Evolutionary conservation across 2,113 vertebrate genomes (phyloP).

Genomic region (Ia io): DNA sequence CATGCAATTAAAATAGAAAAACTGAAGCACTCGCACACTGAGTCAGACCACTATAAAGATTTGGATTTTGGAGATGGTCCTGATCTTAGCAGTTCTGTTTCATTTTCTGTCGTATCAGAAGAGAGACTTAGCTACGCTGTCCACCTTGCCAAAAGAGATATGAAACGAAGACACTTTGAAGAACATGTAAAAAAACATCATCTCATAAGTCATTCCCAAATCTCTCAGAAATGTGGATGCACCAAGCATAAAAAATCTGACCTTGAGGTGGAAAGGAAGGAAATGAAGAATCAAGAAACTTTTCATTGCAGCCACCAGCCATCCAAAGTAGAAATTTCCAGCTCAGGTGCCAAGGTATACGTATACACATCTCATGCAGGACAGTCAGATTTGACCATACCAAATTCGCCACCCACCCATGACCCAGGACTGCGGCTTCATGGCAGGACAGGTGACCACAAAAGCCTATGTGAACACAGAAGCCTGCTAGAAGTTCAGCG

Average conservation of each 20-base stretch:
- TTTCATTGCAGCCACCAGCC: constrained; percentile 54
- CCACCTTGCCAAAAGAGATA: constrained; percentile 89
- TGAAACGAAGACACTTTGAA: constrained; percentile 83
- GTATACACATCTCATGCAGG: constrained; percentile 72
- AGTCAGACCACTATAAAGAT: constrained; percentile 28
- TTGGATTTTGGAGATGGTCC: constrained; percentile 54
- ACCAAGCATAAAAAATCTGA: constrained; percentile 47
- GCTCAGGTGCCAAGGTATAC: constrained; percentile 73
- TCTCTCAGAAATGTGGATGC: constrained; percentile 66
- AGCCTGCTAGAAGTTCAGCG: constrained; percentile 81
- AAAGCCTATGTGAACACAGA: constrained; percentile 63
- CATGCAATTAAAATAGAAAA: constrained; percentile 92
- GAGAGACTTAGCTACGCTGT: constrained; percentile 90
- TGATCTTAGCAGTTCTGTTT: constrained; percentile 78
- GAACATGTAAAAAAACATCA: constrained; percentile 72
- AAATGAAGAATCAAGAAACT: background rate
- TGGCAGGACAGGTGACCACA: background rate
- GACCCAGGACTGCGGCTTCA: constrained; percentile 69
- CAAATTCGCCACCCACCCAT: constrained; percentile 79
- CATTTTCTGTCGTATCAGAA: constrained; percentile 91
- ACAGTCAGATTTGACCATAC: background rate
- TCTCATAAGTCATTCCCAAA: constrained; percentile 18
- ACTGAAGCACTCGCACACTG: constrained; percentile 69
- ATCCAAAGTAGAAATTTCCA: constrained; percentile 66
- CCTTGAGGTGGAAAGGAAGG: constrained; percentile 8